These are phyloP conservation scores for Drosophila subpulchrella DNA, from an alignment of 1,140 invertebrate species.

Conservation along the genomic window DNA sequence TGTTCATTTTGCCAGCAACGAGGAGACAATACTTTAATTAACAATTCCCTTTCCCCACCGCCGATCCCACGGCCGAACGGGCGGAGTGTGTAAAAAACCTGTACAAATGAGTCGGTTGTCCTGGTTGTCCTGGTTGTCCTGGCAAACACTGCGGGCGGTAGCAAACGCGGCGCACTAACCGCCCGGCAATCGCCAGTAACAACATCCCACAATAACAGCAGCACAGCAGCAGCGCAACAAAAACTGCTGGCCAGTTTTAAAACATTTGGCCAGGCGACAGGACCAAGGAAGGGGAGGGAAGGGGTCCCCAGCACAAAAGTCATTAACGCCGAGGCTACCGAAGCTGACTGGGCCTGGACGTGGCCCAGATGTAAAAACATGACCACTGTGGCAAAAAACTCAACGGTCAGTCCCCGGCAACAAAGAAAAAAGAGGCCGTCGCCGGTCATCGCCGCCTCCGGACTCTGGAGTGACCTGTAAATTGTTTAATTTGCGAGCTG, in stretches of 20 bases:
- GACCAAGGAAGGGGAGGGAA: not conserved
- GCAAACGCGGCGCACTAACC: slow-evolving; percentile 73
- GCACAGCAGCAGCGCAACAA: slow-evolving; percentile 25
- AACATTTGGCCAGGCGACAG: slow-evolving; percentile 42
- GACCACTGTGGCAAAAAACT: slow-evolving; percentile 80
- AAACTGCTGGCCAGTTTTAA: slow-evolving; percentile 51
- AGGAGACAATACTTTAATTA: slow-evolving; percentile 84
- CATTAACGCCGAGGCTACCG: slow-evolving; percentile 76
- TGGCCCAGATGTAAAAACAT: slow-evolving; percentile 81
- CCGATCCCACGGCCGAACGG: not conserved
- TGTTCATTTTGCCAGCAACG: slow-evolving; percentile 83
- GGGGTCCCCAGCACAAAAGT: slow-evolving; percentile 75
- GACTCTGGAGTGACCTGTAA: slow-evolving; percentile 48
- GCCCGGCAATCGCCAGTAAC: slow-evolving; percentile 66
- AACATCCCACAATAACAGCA: slow-evolving; percentile 49
- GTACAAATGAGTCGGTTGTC: slow-evolving; percentile 80
- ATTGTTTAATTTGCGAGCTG: slow-evolving; percentile 16
- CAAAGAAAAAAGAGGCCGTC: slow-evolving; percentile 33
- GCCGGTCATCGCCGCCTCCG: not conserved
- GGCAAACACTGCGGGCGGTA: slow-evolving; percentile 79
- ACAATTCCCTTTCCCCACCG: slow-evolving; percentile 74
- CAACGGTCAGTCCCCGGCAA: slow-evolving; percentile 59
- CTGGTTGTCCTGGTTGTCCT: slow-evolving; percentile 73
- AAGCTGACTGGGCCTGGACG: slow-evolving; percentile 68
- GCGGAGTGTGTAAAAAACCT: slow-evolving; percentile 59